Base-by-base conservation (phyloP, 2,113 vertebrate species). In the Crotalus tigris region DNA sequence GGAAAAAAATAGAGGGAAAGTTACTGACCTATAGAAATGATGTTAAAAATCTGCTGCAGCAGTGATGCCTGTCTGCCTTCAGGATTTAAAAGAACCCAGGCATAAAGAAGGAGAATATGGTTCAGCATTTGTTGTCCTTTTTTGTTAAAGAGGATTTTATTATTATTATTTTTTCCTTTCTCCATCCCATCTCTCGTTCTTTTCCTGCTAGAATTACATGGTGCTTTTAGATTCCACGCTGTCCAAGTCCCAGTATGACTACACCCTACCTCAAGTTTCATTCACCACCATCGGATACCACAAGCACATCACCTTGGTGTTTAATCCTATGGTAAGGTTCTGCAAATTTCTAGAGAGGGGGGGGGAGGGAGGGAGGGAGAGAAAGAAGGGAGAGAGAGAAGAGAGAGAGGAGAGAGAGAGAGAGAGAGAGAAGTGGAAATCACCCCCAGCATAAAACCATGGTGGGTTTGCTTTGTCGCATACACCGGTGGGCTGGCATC, bases 211-310 rank as follows among this genome's bases (percentile, higher is more conserved):
- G 99, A 99, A 97, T 94, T 99, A 99, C 0, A 97, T 99, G 15
- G 97, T 99, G 94, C 98, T 99, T 46, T 97, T 99, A 95, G 98
- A 99, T 96, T 99, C 99, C 57, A 98, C 98, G 0, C 95, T 99
- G 91, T 98, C 99, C 93, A 98, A 97, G 29, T 98, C 98, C 51
- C 99, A 99, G 95, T 99, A 98, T 3, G 99, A 99, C 96, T 99
- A 98, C 91, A 98, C 97, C 8, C 96, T 99, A 88, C 98, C 99
- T 33, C 99, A 99, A 93, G 98, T 99, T 59, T 98, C 99, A 1
- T 99, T 99, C 96, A 98, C 98, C 9, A 98, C 99, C 23, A 95
- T 95, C 2, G 99, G 99, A 59, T 99, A 99, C 97, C 98, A 99
- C 92, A 99, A 99, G 85, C 99, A 99, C 88, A 88, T 99, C 96